Evolutionary conservation across 2,797 vertebrate species (phyloP), one percentile per base, ranked within the genome.

Genomic region (Myotis pilosus): DNA sequence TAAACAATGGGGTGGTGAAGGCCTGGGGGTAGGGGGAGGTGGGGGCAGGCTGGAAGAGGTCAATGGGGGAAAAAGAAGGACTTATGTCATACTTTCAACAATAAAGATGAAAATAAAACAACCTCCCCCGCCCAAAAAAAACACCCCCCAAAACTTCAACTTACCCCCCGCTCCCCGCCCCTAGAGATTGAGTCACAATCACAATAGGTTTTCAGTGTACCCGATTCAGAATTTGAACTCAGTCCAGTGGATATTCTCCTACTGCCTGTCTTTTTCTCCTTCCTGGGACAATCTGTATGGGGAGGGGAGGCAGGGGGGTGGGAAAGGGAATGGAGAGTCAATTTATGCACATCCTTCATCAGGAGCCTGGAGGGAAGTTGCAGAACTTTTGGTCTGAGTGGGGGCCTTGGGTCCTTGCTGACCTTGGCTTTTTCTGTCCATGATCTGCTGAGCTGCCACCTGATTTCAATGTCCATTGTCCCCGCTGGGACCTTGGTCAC

Each of bases 191-290:
- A 60, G 55, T 87, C 60, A 51, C 36, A 69, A 30, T 89, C 64
- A 49, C 33, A 81, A 30, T 80, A 53, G 92, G 41, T 82, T 92
- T 92, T 76, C 94, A 89, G 94, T 83, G 38, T 74, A 71, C 69
- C 36, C 8, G 38, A 23, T 83, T 89, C 51, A 75, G 87, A 94
- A 96, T 90, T 82, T 84, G 81, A 94, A 33, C 3, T 81, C 20
- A 69, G 25, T 36, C 51, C 49, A 76, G 20, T 57, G 60, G 66
- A 47, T 1, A 13, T 38, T 85, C 66, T 92, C 68, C 66, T 81
- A 20, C 28, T 36, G 53, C 12, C 30, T 80, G 20, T 51, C 3
- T 83, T 47, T 38, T 5, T 53, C 17, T 64, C 23, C 13, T 41
- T 6, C 4, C 11, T 38, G 19, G 60, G 23, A 38, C 64, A 38